Conservation (phyloP, 2,888 invertebrate genomes). For the Cyclophora albipunctata region DNA sequence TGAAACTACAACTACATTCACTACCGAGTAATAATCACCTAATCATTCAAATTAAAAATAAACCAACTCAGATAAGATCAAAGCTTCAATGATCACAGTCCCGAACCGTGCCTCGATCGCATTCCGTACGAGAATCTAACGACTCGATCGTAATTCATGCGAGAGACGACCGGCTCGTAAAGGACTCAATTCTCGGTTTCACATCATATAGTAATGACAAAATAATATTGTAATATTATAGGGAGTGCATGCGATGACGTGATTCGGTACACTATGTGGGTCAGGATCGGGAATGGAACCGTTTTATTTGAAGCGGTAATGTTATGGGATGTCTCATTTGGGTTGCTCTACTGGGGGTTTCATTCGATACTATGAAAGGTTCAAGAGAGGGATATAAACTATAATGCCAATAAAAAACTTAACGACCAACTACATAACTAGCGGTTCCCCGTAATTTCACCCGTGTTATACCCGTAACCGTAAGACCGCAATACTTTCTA, state of each 20-base stretch:
- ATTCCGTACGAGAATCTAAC: conserved; percentile 33
- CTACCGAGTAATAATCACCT: no score
- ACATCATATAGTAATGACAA: conserved; percentile 59
- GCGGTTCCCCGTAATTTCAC: no score
- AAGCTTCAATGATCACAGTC: conserved; percentile 66
- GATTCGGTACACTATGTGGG: conserved; percentile 3
- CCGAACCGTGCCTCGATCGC: conserved; percentile 52
- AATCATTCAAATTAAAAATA: no score
- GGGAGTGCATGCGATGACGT: conserved; percentile 6
- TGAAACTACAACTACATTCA: conserved; percentile 22
- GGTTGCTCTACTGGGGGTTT: no score
- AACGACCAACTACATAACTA: no score
- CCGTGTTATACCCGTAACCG: no score
- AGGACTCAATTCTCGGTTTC: conserved; percentile 76
- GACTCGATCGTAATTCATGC: conserved; percentile 43
- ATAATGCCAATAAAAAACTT: no score
- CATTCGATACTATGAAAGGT: no score
- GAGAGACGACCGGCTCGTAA: conserved; percentile 38
- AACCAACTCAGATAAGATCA: conserved; percentile 67
- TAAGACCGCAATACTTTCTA: no score
- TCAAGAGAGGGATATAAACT: no score
- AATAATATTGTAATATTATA: conserved; percentile 1
- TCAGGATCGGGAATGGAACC: conserved; percentile 6
- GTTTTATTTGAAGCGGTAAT: conserved; percentile 2
- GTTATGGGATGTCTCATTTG: not conserved